These are phyloP conservation scores for Harpalus rufipes DNA, from an alignment of 2,888 invertebrate species.

Conservation along the genomic window DNA sequence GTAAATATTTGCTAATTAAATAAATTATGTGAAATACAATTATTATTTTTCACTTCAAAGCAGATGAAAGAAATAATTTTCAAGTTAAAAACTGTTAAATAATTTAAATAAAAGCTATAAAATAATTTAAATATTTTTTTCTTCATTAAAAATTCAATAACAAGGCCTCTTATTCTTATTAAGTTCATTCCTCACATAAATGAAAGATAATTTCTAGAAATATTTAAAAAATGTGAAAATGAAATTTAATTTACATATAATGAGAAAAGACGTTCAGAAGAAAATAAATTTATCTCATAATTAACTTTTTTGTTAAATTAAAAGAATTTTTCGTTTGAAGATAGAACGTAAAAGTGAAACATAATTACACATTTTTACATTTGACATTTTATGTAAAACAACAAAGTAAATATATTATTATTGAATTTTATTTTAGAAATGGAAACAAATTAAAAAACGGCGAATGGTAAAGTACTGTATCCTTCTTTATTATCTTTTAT, in stretches of 20 bases:
- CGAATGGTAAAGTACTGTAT: too few relatives aligned
- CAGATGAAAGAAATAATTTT: neutral
- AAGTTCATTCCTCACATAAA: constrained; percentile 4
- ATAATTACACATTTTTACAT: constrained; percentile 17
- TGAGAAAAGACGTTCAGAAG: neutral
- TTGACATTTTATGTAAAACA: constrained; percentile 5
- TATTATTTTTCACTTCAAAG: neutral
- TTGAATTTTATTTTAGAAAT: too few relatives aligned
- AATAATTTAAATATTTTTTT: constrained; percentile 13
- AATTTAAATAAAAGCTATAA: constrained; percentile 1
- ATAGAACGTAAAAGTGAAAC: neutral
- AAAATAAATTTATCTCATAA: constrained; percentile 14
- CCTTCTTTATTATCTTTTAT: too few relatives aligned
- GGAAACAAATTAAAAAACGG: too few relatives aligned
- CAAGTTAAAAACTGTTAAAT: neutral
- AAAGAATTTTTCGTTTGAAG: neutral
- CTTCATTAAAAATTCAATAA: constrained; percentile 17
- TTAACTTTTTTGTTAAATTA: constrained; percentile 3
- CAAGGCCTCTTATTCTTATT: neutral
- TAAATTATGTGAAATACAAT: neutral
- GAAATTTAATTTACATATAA: constrained; percentile 23
- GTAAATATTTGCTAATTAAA: too few relatives aligned
- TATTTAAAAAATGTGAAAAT: constrained; percentile 13
- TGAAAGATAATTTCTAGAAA: constrained; percentile 3
- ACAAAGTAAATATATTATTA: neutral